Conservation (phyloP, 2,888 invertebrate species). For the Drosophila vallismaia region DNA sequence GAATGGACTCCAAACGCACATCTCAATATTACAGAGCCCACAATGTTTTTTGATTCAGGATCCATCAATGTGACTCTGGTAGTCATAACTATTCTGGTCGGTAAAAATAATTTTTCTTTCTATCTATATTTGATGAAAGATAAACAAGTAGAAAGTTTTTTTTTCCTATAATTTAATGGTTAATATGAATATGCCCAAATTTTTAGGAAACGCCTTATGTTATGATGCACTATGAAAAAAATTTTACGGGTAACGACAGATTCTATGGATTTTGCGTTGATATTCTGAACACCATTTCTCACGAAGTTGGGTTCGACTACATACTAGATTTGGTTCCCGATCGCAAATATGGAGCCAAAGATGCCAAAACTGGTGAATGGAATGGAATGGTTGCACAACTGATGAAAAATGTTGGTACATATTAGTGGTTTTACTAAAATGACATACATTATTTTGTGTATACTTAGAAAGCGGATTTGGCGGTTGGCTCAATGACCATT, state of each 20-base stretch:
- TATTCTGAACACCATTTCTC: slow-evolving; percentile 88
- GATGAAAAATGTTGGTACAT: slow-evolving; percentile 86
- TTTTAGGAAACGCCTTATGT: slow-evolving; percentile 89
- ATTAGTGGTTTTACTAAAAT: not conserved
- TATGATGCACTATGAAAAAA: slow-evolving; percentile 89
- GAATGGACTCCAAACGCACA: slow-evolving; percentile 89
- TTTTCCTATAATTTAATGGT: not conserved
- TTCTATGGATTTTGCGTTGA: slow-evolving; percentile 93
- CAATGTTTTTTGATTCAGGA: slow-evolving; percentile 89
- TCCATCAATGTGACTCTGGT: slow-evolving; percentile 90
- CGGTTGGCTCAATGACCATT: slow-evolving; percentile 95
- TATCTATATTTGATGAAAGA: too few species aligned
- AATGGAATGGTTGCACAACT: slow-evolving; percentile 90
- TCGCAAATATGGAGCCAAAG: slow-evolving; percentile 89
- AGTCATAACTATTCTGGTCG: slow-evolving; percentile 90
- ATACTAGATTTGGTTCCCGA: slow-evolving; percentile 89
- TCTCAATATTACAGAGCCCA: slow-evolving; percentile 89
- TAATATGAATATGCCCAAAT: not conserved
- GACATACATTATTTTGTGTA: slow-evolving; percentile 2
- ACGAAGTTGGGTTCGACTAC: slow-evolving; percentile 89
- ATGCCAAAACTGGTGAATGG: slow-evolving; percentile 90
- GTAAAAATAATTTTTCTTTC: slow-evolving; percentile 53
- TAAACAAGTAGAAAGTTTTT: too few species aligned
- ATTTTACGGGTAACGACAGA: slow-evolving; percentile 89
- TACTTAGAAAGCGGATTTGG: slow-evolving; percentile 92